Evolutionary conservation across 2,113 vertebrate genomes (phyloP).

Genomic region (Chlorodrepanis virens): DNA sequence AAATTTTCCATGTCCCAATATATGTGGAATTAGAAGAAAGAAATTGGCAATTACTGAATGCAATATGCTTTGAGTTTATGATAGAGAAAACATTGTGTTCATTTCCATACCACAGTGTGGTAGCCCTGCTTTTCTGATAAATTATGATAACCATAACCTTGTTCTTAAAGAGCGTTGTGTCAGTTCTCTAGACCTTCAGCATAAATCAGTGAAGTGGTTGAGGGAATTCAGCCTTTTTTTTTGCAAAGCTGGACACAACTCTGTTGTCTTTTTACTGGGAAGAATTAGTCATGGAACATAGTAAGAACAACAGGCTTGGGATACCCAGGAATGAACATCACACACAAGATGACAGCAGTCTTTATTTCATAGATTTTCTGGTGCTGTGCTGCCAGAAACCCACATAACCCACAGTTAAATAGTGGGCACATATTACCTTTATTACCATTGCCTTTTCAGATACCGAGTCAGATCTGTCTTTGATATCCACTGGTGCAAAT

Average conservation of each 20-base stretch:
- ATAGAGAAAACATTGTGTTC: background rate
- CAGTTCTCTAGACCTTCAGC: background rate
- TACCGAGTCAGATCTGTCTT: background rate
- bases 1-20: conserved; percentile 19
- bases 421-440: background rate
- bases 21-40: conserved; percentile 11
- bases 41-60: background rate
- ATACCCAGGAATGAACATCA: background rate
- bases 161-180: background rate
- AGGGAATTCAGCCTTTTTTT: background rate
- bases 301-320: background rate
- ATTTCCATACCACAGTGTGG: background rate
- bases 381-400: background rate
- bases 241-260: background rate
- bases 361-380: background rate
- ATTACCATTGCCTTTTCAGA: background rate
- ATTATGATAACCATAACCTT: background rate
- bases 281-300: fast-evolving
- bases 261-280: background rate
- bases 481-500: background rate
- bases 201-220: background rate
- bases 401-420: background rate
- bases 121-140: background rate
- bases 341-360: background rate
- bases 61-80: background rate